These are phyloP conservation scores for Casuarius casuarius DNA, from an alignment of 2,113 vertebrate species.

Conservation along the genomic window DNA sequence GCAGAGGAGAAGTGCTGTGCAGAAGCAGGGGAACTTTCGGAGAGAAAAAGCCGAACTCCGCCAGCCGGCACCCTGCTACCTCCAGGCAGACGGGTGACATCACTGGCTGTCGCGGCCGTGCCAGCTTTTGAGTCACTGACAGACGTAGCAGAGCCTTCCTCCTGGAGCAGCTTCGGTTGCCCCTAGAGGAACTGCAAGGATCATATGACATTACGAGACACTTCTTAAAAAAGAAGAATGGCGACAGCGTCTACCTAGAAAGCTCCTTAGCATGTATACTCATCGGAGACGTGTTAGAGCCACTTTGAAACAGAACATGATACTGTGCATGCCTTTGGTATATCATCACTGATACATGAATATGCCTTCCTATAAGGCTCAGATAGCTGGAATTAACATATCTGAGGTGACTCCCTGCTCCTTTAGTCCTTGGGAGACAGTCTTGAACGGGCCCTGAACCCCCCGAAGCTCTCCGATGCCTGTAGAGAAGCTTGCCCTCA, in stretches of 20 bases:
- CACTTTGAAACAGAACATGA: background rate
- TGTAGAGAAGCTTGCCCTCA: accelerated
- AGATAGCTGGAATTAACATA: background rate
- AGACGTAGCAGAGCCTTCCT: background rate
- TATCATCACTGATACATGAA: background rate
- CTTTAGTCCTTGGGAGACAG: background rate
- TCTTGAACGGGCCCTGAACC: background rate
- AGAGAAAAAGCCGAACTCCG: background rate
- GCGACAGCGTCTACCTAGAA: background rate
- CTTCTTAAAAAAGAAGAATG: background rate
- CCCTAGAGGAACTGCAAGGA: background rate
- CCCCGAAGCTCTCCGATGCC: accelerated
- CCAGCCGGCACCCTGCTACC: background rate
- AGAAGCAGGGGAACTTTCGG: background rate
- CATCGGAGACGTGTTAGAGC: background rate
- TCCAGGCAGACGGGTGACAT: accelerated
- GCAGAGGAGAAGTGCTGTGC: accelerated
- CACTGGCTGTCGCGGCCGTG: background rate
- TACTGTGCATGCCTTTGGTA: background rate
- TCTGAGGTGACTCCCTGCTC: accelerated
- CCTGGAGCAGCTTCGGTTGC: background rate
- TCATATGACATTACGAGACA: background rate
- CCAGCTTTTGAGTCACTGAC: background rate
- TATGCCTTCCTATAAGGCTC: background rate
- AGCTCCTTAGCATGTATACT: background rate